Evolutionary conservation across 2,113 vertebrate genomes (phyloP), one percentile per base, ranked within the genome.

Genomic region (Percopsis transmontana): DNA sequence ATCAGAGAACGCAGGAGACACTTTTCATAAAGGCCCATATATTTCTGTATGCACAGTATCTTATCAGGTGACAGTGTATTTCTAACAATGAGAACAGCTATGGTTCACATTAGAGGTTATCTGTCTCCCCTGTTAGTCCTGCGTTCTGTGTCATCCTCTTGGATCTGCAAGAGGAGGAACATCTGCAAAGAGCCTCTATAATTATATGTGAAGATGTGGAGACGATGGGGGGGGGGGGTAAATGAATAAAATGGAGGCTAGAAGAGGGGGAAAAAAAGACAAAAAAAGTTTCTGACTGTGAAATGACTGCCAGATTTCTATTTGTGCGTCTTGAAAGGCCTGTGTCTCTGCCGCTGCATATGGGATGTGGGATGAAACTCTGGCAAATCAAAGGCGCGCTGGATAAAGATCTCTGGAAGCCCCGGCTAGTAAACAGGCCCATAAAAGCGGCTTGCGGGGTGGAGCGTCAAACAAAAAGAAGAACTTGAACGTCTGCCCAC

Each of bases 321-420:
- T 90, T 90, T 91, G 84, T 87, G 82, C 66, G 24, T 87, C 83
- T 89, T 91, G 85, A 90, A 90, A 90, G 82, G 76, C 76, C 74
- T 24, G 66, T 86, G 85, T 90, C 80, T 90, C 78, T 69, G 76
- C 88, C 60, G 76, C 89, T 85, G 83, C 87, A 89, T 83, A 90
- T 91, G 88, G 90, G 87, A 91, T 90, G 89, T 90, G 89, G 90
- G 90, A 90, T 87, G 87, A 74, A 88, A 87, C 81, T 90, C 85
- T 90, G 89, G 88, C 81, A 86, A 90, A 91, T 91, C 87, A 90
- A 89, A 91, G 88, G 85, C 70, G 52, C 38, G n/a, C 75, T 80
- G 82, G 91, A 91, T 90, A 90, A 86, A 88, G 87, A 91, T 91
- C 89, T 91, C 88, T 91, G 90, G 89, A 91, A 90, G 87, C 84